Evolutionary conservation across 2,113 vertebrate species (phyloP).

Genomic region (Cyanoramphus novaezelandiae): DNA sequence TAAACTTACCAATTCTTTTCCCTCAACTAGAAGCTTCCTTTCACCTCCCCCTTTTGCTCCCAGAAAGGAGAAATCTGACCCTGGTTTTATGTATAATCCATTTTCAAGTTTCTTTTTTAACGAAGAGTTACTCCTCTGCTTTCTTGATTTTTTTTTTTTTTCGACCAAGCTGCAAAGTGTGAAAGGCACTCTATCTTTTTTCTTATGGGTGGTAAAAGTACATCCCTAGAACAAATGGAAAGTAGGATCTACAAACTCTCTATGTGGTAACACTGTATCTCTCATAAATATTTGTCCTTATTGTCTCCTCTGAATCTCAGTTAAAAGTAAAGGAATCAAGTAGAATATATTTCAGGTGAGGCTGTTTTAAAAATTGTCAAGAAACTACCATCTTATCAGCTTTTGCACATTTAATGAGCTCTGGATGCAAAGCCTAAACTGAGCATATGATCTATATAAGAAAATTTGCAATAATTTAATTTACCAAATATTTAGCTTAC

Average conservation of each 20-base stretch:
- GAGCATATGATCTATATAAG: not conserved
- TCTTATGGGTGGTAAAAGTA: not conserved
- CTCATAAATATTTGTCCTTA: not conserved
- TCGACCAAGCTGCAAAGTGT: not conserved
- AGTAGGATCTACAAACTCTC: not conserved
- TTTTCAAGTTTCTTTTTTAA: not conserved
- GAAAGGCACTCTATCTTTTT: not conserved
- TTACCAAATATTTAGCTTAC: constrained; percentile 42
- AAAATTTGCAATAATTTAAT: not conserved
- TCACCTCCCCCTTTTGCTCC: not conserved
- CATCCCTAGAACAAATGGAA: not conserved
- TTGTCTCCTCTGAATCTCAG: not conserved
- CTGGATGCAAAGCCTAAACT: not conserved
- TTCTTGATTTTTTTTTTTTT: not conserved
- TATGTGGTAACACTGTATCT: not conserved
- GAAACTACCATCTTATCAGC: not conserved
- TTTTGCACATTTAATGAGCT: constrained; percentile 35
- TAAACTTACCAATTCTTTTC: not conserved
- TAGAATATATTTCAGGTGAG: not conserved
- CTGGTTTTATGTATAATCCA: not conserved
- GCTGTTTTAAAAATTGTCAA: not conserved
- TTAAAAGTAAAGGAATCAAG: not conserved
- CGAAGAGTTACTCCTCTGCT: not conserved
- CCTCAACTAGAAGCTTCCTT: not conserved
- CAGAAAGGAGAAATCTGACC: not conserved